Conservation (phyloP, 2,797 vertebrate genomes). For the Dendrocincla tyrannina region DNA sequence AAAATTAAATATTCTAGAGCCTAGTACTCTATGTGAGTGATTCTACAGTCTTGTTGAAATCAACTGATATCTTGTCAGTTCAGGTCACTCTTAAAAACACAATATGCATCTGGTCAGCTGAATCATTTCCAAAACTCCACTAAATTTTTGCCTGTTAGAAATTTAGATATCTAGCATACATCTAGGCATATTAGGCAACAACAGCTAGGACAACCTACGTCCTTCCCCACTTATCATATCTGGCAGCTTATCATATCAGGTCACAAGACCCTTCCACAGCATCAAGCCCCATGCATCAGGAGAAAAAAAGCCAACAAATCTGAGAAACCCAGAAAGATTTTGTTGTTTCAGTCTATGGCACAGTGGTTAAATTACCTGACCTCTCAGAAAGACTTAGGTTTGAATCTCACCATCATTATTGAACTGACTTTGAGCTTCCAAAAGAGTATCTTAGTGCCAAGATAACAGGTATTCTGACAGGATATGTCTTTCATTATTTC, state of each 20-base stretch:
- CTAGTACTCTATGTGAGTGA: accelerated
- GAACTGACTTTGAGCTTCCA: neutral
- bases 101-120: neutral
- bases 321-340: neutral
- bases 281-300: neutral
- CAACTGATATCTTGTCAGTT: neutral
- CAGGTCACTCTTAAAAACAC: neutral
- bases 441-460: neutral
- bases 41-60: neutral
- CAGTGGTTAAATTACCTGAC: neutral
- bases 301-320: neutral
- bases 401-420: neutral
- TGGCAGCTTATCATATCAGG: neutral
- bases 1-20: neutral
- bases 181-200: neutral
- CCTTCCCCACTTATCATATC: neutral
- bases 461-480: neutral
- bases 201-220: neutral
- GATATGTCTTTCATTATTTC: neutral
- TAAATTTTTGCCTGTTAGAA: neutral
- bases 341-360: neutral
- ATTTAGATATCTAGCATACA: neutral
- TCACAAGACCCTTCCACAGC: neutral
- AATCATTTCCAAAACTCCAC: neutral
- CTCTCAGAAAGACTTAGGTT: neutral